These are phyloP conservation scores for Platycheirus albimanus DNA, from an alignment of 2,888 invertebrate species.

Conservation along the genomic window DNA sequence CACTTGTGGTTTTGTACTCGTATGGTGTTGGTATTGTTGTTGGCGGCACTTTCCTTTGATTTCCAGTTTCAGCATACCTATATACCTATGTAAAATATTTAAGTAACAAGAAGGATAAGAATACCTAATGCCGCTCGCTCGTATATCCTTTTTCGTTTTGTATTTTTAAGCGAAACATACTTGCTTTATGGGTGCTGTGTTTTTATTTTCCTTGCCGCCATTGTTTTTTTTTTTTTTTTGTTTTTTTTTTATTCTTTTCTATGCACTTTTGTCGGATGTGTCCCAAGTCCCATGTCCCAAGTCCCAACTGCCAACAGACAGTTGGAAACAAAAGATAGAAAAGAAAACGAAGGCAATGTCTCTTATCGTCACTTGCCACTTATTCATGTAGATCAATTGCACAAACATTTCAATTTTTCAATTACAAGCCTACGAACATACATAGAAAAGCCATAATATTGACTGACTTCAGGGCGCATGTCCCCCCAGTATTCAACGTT, in stretches of 20 bases:
- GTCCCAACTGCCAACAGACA: conserved; percentile 37
- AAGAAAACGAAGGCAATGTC: conserved; percentile 50
- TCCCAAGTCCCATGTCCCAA: conserved; percentile 31
- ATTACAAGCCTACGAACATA: conserved; percentile 76
- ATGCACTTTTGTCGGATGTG: conserved; percentile 39
- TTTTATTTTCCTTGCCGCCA: conserved; percentile 22
- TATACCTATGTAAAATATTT: conserved; percentile 37
- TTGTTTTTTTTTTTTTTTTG: conserved; percentile 34
- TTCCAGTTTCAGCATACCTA: conserved; percentile 37
- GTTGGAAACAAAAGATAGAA: conserved; percentile 53
- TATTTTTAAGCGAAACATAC: conserved; percentile 35
- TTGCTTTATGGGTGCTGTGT: conserved; percentile 7
- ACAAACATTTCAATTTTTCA: conserved; percentile 77
- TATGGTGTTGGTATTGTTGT: conserved; percentile 40
- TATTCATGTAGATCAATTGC: conserved; percentile 76
- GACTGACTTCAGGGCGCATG: conserved; percentile 77
- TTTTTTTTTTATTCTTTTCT: too few relatives aligned
- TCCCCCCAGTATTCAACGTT: conserved; percentile 59
- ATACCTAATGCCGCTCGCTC: conserved; percentile 28
- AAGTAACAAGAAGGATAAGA: conserved; percentile 43
- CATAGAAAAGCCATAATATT: conserved; percentile 76
- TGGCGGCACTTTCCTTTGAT: conserved; percentile 58
- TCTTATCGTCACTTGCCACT: conserved; percentile 70
- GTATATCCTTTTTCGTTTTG: conserved; percentile 36
- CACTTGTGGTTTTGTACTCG: conserved; percentile 56